Conservation (phyloP, 2,797 vertebrate genomes). For the Fistularia tabacaria region DNA sequence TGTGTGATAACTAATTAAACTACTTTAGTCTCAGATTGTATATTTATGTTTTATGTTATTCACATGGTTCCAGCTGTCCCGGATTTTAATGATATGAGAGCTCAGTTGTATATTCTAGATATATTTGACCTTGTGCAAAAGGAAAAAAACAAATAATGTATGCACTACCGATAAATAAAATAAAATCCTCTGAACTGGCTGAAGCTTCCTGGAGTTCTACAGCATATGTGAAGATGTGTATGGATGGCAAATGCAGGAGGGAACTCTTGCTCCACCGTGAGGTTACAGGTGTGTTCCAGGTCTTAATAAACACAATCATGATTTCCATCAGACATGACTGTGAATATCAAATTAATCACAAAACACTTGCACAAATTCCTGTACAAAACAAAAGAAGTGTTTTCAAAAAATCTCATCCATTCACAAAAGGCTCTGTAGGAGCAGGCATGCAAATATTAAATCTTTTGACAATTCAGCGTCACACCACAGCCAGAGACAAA, state of each 20-base stretch:
- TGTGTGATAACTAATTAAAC: slow-evolving; percentile 43
- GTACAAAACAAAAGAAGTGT: slow-evolving; percentile 68
- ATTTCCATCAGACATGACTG: slow-evolving; percentile 62
- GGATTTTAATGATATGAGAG: slow-evolving; percentile 24
- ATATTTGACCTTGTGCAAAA: slow-evolving; percentile 12
- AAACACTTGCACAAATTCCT: slow-evolving; percentile 73
- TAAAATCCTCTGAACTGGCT: slow-evolving; percentile 17
- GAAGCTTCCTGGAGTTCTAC: slow-evolving; percentile 24
- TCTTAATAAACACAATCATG: slow-evolving; percentile 72
- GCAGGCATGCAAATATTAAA: slow-evolving; percentile 79
- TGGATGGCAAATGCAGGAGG: slow-evolving; percentile 65
- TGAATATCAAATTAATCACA: slow-evolving; percentile 73
- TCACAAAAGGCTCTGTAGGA: slow-evolving; percentile 75
- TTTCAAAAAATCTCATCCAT: slow-evolving; percentile 72
- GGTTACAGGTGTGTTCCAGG: slow-evolving; percentile 78
- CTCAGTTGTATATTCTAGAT: not conserved
- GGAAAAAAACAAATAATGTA: slow-evolving; percentile 13
- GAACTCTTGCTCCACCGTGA: slow-evolving; percentile 72
- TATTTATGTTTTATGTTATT: slow-evolving; percentile 32
- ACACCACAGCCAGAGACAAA: slow-evolving; percentile 78
- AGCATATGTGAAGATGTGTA: slow-evolving; percentile 22
- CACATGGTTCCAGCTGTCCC: slow-evolving; percentile 29
- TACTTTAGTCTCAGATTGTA: slow-evolving; percentile 27
- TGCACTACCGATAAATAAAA: slow-evolving; percentile 45
- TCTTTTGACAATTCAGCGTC: slow-evolving; percentile 73